Conservation (phyloP, 1,140 invertebrate genomes). For the Mya arenaria region DNA sequence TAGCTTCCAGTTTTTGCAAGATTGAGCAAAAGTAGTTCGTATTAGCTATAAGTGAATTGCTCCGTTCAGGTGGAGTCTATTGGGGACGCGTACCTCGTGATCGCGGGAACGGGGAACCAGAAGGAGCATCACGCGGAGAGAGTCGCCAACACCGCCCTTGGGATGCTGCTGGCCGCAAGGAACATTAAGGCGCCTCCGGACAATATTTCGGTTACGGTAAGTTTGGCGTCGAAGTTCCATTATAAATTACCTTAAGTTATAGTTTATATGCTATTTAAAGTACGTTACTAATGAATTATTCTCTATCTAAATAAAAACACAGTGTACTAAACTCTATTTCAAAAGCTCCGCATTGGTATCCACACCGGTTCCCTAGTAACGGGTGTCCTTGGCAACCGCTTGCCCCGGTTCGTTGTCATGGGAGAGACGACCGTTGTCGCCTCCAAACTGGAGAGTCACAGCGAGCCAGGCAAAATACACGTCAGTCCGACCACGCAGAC, state of each 20-base stretch:
- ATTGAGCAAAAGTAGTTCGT: too few relatives aligned
- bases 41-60: too few relatives aligned
- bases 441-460: background rate
- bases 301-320: too few relatives aligned
- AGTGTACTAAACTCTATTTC: too few relatives aligned
- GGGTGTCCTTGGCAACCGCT: conserved; percentile 75
- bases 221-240: too few relatives aligned
- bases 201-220: conserved; percentile 57
- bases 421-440: conserved; percentile 80
- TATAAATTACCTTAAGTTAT: too few relatives aligned
- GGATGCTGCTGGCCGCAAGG: conserved; percentile 51
- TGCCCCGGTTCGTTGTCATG: conserved; percentile 78
- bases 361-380: conserved; percentile 85
- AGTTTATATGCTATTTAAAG: too few relatives aligned
- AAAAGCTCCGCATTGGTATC: conserved; percentile 94
- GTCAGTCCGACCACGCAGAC: too few relatives aligned
- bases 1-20: background rate
- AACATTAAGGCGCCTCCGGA: conserved; percentile 60
- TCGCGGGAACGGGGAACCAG: conserved; percentile 82
- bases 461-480: background rate
- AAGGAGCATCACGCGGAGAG: conserved; percentile 63
- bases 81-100: conserved; percentile 73
- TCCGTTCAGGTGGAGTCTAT: conserved; percentile 86
- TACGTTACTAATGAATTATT: too few relatives aligned
- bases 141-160: conserved; percentile 68